Evolutionary conservation across 2,888 invertebrate species (phyloP).

Genomic region (Prionchulus punctatus): DNA sequence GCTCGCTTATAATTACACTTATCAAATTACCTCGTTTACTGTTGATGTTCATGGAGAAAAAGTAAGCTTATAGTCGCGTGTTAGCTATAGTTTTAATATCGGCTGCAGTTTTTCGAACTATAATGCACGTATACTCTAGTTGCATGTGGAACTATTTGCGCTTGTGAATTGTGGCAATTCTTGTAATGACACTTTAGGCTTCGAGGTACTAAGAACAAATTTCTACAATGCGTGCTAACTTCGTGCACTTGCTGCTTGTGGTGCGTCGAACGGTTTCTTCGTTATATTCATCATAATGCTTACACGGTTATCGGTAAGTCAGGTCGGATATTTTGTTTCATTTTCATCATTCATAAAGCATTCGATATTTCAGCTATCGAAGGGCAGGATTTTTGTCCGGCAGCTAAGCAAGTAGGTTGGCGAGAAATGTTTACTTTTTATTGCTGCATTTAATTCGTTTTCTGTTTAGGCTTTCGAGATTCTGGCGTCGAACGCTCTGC

Average conservation of each 20-base stretch:
- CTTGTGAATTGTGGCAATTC: constrained; percentile 15
- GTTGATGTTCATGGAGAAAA: constrained; percentile 34
- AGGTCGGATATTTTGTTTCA: too few species aligned
- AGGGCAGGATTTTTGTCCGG: constrained; percentile 72
- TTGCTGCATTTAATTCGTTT: background rate
- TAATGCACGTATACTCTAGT: too few species aligned
- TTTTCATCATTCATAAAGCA: too few species aligned
- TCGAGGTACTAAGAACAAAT: constrained; percentile 28
- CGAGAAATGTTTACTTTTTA: background rate
- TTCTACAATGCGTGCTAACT: constrained; percentile 33
- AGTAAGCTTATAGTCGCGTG: too few species aligned
- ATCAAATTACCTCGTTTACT: constrained; percentile 36
- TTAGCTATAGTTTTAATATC: too few species aligned
- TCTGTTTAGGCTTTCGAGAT: constrained; percentile 62
- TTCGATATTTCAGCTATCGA: constrained; percentile 49
- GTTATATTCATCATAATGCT: constrained; percentile 81
- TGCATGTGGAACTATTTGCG: too few species aligned
- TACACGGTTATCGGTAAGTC: constrained; percentile 63
- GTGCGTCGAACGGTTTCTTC: constrained; percentile 73
- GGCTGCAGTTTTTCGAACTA: too few species aligned
- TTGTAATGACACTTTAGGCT: constrained; percentile 22
- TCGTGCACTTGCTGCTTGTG: constrained; percentile 77
- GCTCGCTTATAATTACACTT: constrained; percentile 35
- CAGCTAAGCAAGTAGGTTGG: constrained; percentile 59
- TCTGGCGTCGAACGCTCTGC: constrained; percentile 60